Evolutionary conservation across 2,888 invertebrate species (phyloP).

Genomic region (Anodontia alba): DNA sequence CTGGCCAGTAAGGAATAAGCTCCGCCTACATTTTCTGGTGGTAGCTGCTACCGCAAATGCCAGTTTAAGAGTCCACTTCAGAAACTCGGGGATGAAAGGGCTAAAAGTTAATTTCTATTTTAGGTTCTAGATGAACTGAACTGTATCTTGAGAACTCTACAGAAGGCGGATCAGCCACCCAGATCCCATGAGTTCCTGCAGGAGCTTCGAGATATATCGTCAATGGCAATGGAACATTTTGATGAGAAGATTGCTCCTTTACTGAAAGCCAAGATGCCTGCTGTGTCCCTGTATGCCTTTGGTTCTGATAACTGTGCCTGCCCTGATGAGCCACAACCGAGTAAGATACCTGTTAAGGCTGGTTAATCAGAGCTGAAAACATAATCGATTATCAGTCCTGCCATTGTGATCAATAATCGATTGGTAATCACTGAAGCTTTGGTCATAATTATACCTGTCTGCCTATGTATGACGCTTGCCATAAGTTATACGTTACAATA

Average conservation of each 20-base stretch:
- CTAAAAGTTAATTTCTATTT: background rate
- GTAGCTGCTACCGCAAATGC: no score
- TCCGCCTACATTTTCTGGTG: no score
- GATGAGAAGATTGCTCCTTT: conserved; percentile 95
- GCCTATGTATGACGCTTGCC: no score
- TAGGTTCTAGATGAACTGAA: conserved; percentile 95
- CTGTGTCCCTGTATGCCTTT: conserved; percentile 64
- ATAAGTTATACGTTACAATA: no score
- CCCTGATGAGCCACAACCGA: conserved; percentile 31
- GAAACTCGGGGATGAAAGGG: no score
- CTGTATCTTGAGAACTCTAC: conserved; percentile 90
- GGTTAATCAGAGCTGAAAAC: no score
- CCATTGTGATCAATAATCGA: no score
- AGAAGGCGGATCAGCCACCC: conserved; percentile 88
- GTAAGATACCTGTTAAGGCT: conserved; percentile 18
- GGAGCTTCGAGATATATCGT: conserved; percentile 95
- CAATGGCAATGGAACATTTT: conserved; percentile 98
- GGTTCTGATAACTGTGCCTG: conserved; percentile 33
- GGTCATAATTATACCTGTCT: no score
- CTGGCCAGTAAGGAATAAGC: no score
- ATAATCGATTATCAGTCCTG: no score
- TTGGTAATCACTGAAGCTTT: no score
- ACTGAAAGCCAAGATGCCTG: conserved; percentile 74
- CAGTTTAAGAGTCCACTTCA: no score
- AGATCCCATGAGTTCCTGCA: conserved; percentile 94